A percentile compares a stretch with the other conserved stretches of the same genome.
phyloP scores from a whole-genome alignment of 2,888 invertebrate species.

The Byasa hedistus region DNA sequence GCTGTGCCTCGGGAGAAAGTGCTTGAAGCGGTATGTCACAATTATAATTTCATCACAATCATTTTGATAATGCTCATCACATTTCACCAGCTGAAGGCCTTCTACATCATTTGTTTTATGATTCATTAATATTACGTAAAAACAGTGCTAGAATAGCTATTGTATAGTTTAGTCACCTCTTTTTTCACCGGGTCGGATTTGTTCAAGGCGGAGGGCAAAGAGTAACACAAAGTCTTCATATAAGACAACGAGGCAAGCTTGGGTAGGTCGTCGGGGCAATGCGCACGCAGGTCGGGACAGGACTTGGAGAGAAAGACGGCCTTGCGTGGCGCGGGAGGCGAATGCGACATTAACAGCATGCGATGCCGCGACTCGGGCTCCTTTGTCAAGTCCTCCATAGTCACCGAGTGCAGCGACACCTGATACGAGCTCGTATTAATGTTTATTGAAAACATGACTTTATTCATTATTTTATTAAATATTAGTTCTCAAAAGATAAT shows the following conservation, averaged over 20 bases:
- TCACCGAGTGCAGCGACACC: slow-evolving; percentile 90
- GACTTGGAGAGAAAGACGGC: slow-evolving; percentile 86
- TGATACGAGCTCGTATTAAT: slow-evolving; percentile 39
- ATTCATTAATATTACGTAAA: too few species aligned
- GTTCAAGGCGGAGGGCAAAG: slow-evolving; percentile 57
- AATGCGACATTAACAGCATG: slow-evolving; percentile 89
- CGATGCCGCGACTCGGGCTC: slow-evolving; percentile 89
- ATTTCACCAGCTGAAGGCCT: too few species aligned
- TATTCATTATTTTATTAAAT: too few species aligned
- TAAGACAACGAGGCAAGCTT: slow-evolving; percentile 35
- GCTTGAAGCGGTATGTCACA: too few species aligned
- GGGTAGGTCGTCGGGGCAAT: slow-evolving; percentile 37
- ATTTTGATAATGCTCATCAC: too few species aligned
- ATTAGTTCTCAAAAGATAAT: too few species aligned
- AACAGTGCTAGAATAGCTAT: too few species aligned
- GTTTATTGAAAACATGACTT: too few species aligned
- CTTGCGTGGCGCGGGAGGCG: slow-evolving; percentile 66
- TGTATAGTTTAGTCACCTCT: slow-evolving; percentile 1
- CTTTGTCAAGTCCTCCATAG: slow-evolving; percentile 94
- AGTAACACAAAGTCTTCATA: slow-evolving; percentile 36
- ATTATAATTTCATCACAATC: too few species aligned
- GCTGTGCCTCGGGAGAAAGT: too few species aligned
- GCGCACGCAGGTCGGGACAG: slow-evolving; percentile 84
- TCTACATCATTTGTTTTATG: too few species aligned
- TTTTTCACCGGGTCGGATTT: slow-evolving; percentile 35